Conservation (phyloP, 2,113 vertebrate species). For the Arenaria interpres region DNA sequence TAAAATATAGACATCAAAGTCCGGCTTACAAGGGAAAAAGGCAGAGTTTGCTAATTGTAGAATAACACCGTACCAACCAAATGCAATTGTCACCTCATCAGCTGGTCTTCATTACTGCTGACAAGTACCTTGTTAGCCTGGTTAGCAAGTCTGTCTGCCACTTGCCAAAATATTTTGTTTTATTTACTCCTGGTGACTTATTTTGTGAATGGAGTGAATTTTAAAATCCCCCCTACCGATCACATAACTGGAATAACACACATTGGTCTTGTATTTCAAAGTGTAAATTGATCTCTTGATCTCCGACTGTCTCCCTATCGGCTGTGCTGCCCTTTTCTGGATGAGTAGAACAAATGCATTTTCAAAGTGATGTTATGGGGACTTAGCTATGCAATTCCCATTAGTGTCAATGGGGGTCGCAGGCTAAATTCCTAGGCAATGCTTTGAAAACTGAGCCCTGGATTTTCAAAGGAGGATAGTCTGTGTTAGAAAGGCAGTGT, state of each 20-base stretch:
- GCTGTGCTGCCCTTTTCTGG: not conserved
- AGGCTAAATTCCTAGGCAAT: constrained; percentile 60
- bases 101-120: not conserved
- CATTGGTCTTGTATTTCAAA: constrained; percentile 41
- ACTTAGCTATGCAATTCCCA: constrained; percentile 62
- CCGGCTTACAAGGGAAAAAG: not conserved
- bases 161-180: constrained; percentile 67
- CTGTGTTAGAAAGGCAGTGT: constrained; percentile 12
- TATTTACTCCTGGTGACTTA: constrained; percentile 57
- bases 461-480: constrained; percentile 39
- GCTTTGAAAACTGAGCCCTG: constrained; percentile 61
- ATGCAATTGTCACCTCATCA: constrained; percentile 34
- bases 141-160: constrained; percentile 56
- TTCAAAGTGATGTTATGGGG: constrained; percentile 54
- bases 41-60: not conserved
- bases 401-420: constrained; percentile 61
- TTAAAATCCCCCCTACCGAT: constrained; percentile 16
- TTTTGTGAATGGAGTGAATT: constrained; percentile 36
- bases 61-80: not conserved
- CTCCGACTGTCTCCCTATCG: constrained; percentile 14
- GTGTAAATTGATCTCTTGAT: constrained; percentile 40
- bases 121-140: constrained; percentile 50
- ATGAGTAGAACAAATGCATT: constrained; percentile 40
- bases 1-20: not conserved
- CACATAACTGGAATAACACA: constrained; percentile 40